phyloP scores from a whole-genome alignment of 2,888 invertebrate species.

The Nymphalis urticae region DNA sequence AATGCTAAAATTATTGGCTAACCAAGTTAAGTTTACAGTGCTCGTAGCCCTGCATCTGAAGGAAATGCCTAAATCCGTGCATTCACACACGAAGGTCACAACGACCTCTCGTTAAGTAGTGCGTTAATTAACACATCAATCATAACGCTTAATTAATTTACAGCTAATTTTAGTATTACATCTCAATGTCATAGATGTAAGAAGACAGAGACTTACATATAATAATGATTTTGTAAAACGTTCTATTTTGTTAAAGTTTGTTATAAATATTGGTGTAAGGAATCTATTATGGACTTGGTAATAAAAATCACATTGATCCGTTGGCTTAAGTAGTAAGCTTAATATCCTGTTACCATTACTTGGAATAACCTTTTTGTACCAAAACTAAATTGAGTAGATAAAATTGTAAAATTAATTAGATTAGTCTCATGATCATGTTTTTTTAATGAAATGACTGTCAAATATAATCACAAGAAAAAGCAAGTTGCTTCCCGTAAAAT shows the following conservation, averaged over 20 bases:
- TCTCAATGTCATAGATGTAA: conserved; percentile 40
- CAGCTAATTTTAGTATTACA: conserved; percentile 19
- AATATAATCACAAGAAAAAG: no score
- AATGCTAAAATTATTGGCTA: conserved; percentile 11
- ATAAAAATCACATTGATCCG: no score
- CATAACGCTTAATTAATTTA: conserved; percentile 20
- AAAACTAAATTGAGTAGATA: background rate
- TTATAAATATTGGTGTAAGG: background rate
- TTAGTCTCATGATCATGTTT: no score
- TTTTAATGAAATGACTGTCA: no score
- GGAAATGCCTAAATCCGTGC: conserved; percentile 38
- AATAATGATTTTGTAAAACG: background rate
- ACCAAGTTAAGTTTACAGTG: conserved; percentile 1
- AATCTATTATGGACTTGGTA: no score
- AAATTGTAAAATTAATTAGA: background rate
- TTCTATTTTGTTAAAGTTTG: background rate
- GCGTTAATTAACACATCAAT: conserved; percentile 55
- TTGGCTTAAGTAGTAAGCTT: no score
- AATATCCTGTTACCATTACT: no score
- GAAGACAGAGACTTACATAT: background rate
- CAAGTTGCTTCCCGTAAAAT: no score
- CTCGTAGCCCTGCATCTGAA: conserved; percentile 18
- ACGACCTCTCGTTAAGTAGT: conserved; percentile 45
- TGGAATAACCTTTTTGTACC: no score
- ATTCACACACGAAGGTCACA: conserved; percentile 39